Base-by-base conservation (phyloP, 2,888 invertebrate species). In the Leptopilina syphax region DNA sequence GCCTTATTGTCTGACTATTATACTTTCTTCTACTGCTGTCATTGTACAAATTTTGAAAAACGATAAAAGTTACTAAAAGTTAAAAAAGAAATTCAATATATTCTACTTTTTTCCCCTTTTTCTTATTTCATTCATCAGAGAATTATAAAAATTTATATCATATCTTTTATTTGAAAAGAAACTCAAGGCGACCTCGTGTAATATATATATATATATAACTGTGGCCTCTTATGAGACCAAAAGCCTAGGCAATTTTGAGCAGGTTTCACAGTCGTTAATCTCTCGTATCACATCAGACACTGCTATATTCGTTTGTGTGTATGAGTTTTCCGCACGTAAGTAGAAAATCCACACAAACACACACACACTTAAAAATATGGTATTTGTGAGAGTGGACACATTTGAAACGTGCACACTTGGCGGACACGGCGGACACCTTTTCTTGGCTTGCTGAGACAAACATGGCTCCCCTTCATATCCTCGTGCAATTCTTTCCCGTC, bases 401-500 rank as follows among this genome's bases (percentile, higher is more conserved):
- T n/a, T 13, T 47, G 13, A 57, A 12, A 57, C 67, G 67, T 44
- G 34, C 34, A 34, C 34, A 34, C 34, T 34, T 34, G 34, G 34
- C 34, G 47, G 9, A 67, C 44, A 44, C 44, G 34, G 34, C 34
- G 47, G 9, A 67, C 44, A 44, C 44, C 44, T 44, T 68, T 5
- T 10, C 18, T 12, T 68, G 50, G 24, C 24, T 68, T 34, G 34
- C 34, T 47, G 68, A 47, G 47, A 44, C 68, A 68, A 50, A 68
- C 68, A 50, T n/a, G 13, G 24, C 18, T 18, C 18, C 18, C 18
- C 24, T 68, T 68, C 68, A 68, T 68, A 76, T 77, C 24, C 76
- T 67, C 73, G 67, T 66, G 79, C 67, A 79, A 81, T 81, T 81
- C 79, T 81, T 79, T 77, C 76, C 67, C 57, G 79, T 68, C 67